phyloP scores from a whole-genome alignment of 1,140 invertebrate species.

The Drosophila cardini region DNA sequence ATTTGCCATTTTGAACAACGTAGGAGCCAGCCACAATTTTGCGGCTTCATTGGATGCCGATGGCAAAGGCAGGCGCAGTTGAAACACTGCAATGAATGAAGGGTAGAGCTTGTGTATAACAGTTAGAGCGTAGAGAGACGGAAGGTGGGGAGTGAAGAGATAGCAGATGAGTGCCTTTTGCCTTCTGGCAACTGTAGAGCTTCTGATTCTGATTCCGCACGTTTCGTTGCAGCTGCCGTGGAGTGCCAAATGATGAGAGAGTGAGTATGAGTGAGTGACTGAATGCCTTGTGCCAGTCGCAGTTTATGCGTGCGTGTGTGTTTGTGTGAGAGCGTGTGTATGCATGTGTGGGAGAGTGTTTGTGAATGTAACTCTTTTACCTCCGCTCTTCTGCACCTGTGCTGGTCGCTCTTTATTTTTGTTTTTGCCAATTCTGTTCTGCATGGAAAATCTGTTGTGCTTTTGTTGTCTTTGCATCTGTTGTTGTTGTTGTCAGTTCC shows the following conservation, averaged over 20 bases:
- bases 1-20: constrained; percentile 81
- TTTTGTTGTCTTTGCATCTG: not conserved
- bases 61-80: constrained; percentile 65
- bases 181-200: constrained; percentile 25
- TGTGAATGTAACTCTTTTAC: constrained; percentile 16
- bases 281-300: not conserved
- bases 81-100: constrained; percentile 26
- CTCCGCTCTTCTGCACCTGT: constrained; percentile 5
- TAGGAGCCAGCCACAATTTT: constrained; percentile 70
- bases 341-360: constrained; percentile 4
- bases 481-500: constrained; percentile 23
- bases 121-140: not conserved
- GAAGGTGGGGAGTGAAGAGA: not conserved
- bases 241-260: constrained; percentile 13
- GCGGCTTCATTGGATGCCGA: constrained; percentile 75
- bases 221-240: constrained; percentile 2
- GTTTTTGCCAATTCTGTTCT: constrained; percentile 3
- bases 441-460: constrained; percentile 15
- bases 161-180: constrained; percentile 29
- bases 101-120: not conserved
- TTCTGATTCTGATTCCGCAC: constrained; percentile 38
- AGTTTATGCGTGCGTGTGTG: constrained; percentile 26
- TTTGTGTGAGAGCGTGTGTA: constrained; percentile 7
- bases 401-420: constrained; percentile 9
- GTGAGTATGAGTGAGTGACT: constrained; percentile 32